A percentile compares a stretch with the other conserved stretches of the same genome.
These are phyloP conservation scores for Syritta pipiens DNA, from an alignment of 2,888 invertebrate genomes.

Conservation along the genomic window DNA sequence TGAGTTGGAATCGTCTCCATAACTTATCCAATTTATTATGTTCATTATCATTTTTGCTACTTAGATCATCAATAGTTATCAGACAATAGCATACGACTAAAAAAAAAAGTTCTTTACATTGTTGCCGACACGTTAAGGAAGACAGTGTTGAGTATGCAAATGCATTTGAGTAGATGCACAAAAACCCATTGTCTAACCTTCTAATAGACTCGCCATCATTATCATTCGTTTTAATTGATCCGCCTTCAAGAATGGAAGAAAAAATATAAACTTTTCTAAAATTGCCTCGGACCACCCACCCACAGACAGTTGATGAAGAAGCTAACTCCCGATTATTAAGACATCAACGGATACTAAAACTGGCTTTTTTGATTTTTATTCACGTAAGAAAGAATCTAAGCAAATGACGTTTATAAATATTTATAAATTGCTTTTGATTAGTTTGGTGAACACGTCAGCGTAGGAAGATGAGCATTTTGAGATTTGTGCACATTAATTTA, in stretches of 20 bases:
- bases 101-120: too few species aligned
- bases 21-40: too few species aligned
- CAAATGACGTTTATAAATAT: conserved; percentile 14
- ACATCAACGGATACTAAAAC: background rate
- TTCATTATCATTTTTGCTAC: too few species aligned
- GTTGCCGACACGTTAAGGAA: too few species aligned
- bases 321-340: background rate
- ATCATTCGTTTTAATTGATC: conserved; percentile 20
- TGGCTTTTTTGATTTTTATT: background rate
- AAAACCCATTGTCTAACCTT: conserved; percentile 3
- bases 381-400: background rate
- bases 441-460: too few species aligned
- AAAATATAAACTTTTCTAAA: background rate
- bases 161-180: too few species aligned
- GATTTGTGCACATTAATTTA: too few species aligned
- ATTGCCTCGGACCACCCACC: conserved; percentile 18
- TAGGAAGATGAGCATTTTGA: too few species aligned
- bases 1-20: too few species aligned
- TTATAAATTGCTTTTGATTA: background rate
- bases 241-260: conserved; percentile 10
- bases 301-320: background rate
- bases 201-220: conserved; percentile 12
- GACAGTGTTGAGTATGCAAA: too few species aligned
- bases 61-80: too few species aligned
- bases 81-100: too few species aligned